Evolutionary conservation across 2,113 vertebrate genomes (phyloP), one percentile per base, ranked within the genome.

Genomic region (Phasianus colchicus): DNA sequence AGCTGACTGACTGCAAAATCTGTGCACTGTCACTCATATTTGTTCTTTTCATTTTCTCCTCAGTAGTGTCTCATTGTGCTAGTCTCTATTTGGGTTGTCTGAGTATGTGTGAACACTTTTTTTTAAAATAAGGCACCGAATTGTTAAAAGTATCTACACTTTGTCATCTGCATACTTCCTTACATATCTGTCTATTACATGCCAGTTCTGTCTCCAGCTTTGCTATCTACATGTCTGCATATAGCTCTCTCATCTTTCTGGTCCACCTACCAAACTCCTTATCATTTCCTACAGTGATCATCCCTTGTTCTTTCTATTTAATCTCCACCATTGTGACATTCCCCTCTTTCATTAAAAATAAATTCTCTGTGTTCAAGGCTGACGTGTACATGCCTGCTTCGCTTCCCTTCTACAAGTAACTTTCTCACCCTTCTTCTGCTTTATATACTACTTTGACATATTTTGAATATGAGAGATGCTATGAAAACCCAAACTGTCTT

Each of bases 21-120:
- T 96, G 83, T 78, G 65, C 19, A 1, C 3, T 92, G 91, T 71
- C 89, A 78, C 70, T 92, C 88, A 72, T 64, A 40, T 63, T 89
- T 91, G 91, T 81, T 91, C 79, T 81, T 94, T 96, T 83, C 70
- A 55, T 86, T 92, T 74, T 78, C 69, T 79, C 57, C 40, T 92
- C 76, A 36, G 65, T 83, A 30, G 63, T 24, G 40, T 81, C 83
- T 93, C 76, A 78, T 92, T 96, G 91, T 91, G 78, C 2, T 45
- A 76, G 72, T 76, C 75, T 79, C 34, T 94, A 38, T 90, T 94
- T 91, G 71, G 55, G 87, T 10, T 95, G 50, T n/a, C 60, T 91
- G 79, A 77, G 55, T 66, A 92, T 24, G 89, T 93, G 95, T 85
- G 84, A 95, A 92, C 67, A 61, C 25, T 38, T 77, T 58, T 36